Evolutionary conservation across 2,797 vertebrate genomes (phyloP).

Genomic region (Delichon dasypus): DNA sequence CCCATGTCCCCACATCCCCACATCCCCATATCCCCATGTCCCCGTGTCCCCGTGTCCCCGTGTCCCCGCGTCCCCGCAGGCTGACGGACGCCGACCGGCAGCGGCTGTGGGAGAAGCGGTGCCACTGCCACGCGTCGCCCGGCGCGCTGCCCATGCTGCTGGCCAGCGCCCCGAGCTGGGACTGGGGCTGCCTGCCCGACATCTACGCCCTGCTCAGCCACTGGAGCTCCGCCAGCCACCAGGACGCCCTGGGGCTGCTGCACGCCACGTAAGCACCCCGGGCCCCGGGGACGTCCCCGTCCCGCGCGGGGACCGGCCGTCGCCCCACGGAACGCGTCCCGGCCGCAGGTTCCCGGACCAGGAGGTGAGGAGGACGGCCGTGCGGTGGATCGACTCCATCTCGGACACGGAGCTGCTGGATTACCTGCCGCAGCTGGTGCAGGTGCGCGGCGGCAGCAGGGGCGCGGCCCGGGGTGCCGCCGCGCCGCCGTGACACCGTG

Average conservation of each 20-base stretch:
- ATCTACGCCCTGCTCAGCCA: constrained; percentile 92
- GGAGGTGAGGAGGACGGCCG: constrained; percentile 90
- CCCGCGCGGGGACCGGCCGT: accelerated
- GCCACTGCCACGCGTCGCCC: constrained; percentile 86
- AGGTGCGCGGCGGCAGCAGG: constrained; percentile 73
- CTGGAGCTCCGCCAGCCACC: constrained; percentile 90
- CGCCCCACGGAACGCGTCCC: accelerated
- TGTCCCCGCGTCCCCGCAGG: constrained; percentile 67
- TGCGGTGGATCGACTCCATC: constrained; percentile 95
- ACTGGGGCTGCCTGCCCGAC: constrained; percentile 93
- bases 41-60: too few species aligned
- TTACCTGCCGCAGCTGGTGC: constrained; percentile 94
- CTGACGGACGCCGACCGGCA: constrained; percentile 83
- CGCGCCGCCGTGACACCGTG: neutral
- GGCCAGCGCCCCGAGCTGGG: constrained; percentile 93
- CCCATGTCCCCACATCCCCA: too few species aligned
- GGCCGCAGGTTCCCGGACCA: constrained; percentile 89
- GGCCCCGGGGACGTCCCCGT: accelerated
- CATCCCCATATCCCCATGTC: neutral
- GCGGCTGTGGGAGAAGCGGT: constrained; percentile 91
- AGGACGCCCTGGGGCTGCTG: constrained; percentile 91
- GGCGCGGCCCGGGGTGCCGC: accelerated
- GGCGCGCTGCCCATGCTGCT: constrained; percentile 89
- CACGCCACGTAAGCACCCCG: constrained; percentile 84
- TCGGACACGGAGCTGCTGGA: constrained; percentile 92